A percentile compares a stretch with the other conserved stretches of the same genome.
phyloP scores from a whole-genome alignment of 1,140 invertebrate genomes.

The Euwallacea fornicatus region DNA sequence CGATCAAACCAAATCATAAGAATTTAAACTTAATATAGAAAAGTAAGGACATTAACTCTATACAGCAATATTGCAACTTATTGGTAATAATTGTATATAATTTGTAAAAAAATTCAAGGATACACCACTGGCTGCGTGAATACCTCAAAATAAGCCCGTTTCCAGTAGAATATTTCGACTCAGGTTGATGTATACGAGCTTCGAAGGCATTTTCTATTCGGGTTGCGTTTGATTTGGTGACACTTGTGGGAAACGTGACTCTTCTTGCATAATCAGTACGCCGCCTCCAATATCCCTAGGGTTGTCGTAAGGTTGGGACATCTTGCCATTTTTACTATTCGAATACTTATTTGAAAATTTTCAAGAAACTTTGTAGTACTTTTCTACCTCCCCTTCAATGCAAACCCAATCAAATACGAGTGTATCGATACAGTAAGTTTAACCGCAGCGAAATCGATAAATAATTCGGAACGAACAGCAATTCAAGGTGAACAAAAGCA shows the following conservation, averaged over 20 bases:
- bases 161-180: slow-evolving; percentile 5
- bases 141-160: background rate
- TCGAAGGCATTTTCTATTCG: slow-evolving; percentile 1
- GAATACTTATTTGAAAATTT: too few species aligned
- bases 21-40: background rate
- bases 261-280: slow-evolving; percentile 7
- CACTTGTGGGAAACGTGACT: slow-evolving; percentile 11
- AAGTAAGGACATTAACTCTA: background rate
- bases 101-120: too few species aligned
- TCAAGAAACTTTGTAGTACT: too few species aligned
- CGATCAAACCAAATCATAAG: background rate
- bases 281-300: background rate
- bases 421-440: background rate
- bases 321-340: too few species aligned
- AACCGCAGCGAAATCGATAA: background rate
- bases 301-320: background rate
- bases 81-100: too few species aligned
- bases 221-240: slow-evolving; percentile 18
- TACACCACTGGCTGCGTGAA: background rate
- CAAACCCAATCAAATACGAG: too few species aligned
- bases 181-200: slow-evolving; percentile 11
- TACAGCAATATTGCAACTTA: too few species aligned
- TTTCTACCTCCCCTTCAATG: too few species aligned
- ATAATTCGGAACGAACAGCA: background rate
- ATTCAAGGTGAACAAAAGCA: background rate